phyloP scores from a whole-genome alignment of 1,140 invertebrate genomes.

The Muscidifurax raptorellus region DNA sequence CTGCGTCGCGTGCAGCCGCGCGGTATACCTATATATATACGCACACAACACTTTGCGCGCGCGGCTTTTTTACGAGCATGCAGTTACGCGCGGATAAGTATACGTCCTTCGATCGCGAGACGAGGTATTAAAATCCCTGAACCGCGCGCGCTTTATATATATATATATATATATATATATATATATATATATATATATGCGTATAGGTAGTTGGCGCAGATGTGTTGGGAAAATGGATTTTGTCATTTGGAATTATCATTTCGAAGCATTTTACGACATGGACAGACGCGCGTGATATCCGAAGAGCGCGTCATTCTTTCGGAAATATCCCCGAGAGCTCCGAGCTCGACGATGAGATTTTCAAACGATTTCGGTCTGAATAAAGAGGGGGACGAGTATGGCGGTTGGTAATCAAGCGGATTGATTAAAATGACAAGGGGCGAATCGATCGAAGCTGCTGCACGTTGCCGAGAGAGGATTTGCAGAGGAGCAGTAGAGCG shows the following conservation, averaged over 20 bases:
- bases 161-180: no score
- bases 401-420: background rate
- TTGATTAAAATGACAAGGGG: background rate
- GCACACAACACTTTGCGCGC: background rate
- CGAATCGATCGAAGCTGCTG: background rate
- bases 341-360: background rate
- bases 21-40: no score
- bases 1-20: background rate
- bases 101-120: background rate
- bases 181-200: no score
- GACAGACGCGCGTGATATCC: no score
- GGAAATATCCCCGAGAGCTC: no score
- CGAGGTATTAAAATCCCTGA: conserved; percentile 19
- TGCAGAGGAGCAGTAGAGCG: no score
- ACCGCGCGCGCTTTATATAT: background rate
- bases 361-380: background rate
- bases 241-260: background rate
- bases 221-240: background rate
- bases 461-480: background rate
- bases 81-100: background rate
- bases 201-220: no score
- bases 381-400: background rate
- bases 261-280: no score
- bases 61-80: background rate
- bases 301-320: no score